Conservation (phyloP, 2,888 invertebrate species). For the Apocheima hispidaria region DNA sequence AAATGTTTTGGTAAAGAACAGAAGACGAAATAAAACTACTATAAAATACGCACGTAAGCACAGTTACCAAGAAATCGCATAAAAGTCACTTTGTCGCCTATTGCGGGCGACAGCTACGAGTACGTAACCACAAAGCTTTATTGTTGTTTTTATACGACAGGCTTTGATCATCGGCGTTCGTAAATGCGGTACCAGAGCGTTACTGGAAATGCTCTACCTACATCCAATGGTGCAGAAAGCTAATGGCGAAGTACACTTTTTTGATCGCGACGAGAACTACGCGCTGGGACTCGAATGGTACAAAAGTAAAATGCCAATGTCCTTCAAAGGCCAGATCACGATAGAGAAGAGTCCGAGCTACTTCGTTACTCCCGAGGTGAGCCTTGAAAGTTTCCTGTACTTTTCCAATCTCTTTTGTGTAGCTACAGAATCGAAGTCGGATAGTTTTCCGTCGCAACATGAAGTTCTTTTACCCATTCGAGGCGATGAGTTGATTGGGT, state of each 20-base stretch:
- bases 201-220: slow-evolving; percentile 97
- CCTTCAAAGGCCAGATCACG: slow-evolving; percentile 96
- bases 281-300: slow-evolving; percentile 98
- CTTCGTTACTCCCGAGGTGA: slow-evolving; percentile 97
- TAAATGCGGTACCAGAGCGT: slow-evolving; percentile 98
- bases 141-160: slow-evolving; percentile 65
- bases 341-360: slow-evolving; percentile 99
- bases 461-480: slow-evolving; percentile 32
- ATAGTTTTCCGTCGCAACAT: slow-evolving; percentile 27
- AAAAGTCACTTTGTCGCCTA: slow-evolving; percentile 33
- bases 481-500: slow-evolving; percentile 39
- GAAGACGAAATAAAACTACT: slow-evolving; percentile 19
- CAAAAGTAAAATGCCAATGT: slow-evolving; percentile 96
- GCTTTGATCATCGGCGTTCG: slow-evolving; percentile 97
- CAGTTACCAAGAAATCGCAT: slow-evolving; percentile 28
- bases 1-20: slow-evolving; percentile 14
- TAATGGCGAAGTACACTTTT: slow-evolving; percentile 98
- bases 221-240: slow-evolving; percentile 97
- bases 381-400: slow-evolving; percentile 48
- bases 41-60: slow-evolving; percentile 23
- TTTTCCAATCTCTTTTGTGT: slow-evolving; percentile 39
- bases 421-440: slow-evolving; percentile 30
- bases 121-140: slow-evolving; percentile 30
- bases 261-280: slow-evolving; percentile 97
- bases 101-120: slow-evolving; percentile 29